Evolutionary conservation across 2,113 vertebrate genomes (phyloP).

Genomic region (Tylochromis polylepis): DNA sequence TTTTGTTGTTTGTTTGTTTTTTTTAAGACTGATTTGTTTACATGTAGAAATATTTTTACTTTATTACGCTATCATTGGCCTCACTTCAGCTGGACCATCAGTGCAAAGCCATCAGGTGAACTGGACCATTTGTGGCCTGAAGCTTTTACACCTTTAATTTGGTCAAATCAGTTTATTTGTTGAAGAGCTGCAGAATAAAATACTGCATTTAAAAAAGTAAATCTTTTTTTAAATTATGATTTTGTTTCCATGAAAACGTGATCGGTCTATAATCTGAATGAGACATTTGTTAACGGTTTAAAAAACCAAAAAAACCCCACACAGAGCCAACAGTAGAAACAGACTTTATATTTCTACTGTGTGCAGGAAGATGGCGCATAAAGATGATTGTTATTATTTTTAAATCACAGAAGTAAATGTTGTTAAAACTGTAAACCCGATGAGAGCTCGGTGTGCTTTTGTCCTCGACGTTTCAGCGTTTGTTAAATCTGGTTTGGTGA

Average conservation of each 20-base stretch:
- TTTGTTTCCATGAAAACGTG: accelerated
- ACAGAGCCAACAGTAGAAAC: background rate
- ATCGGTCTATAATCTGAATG: accelerated
- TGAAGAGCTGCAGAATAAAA: too few species aligned
- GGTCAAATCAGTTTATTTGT: background rate
- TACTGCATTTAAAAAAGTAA: background rate
- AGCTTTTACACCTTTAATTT: background rate
- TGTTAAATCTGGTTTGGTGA: background rate
- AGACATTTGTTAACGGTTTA: accelerated
- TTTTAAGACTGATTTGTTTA: background rate
- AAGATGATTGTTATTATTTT: background rate
- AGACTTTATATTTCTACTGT: accelerated
- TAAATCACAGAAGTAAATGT: background rate
- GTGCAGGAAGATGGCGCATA: background rate
- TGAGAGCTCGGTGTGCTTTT: background rate
- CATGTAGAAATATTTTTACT: background rate
- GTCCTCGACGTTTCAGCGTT: accelerated
- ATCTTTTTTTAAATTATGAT: background rate
- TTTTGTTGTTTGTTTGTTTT: background rate
- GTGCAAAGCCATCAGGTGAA: background rate
- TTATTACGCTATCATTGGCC: background rate
- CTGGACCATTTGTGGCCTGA: accelerated
- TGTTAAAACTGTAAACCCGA: background rate
- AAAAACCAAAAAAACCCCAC: background rate
- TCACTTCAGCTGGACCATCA: accelerated